Evolutionary conservation across 2,888 invertebrate genomes (phyloP).

Genomic region (Eupithecia subumbrata): DNA sequence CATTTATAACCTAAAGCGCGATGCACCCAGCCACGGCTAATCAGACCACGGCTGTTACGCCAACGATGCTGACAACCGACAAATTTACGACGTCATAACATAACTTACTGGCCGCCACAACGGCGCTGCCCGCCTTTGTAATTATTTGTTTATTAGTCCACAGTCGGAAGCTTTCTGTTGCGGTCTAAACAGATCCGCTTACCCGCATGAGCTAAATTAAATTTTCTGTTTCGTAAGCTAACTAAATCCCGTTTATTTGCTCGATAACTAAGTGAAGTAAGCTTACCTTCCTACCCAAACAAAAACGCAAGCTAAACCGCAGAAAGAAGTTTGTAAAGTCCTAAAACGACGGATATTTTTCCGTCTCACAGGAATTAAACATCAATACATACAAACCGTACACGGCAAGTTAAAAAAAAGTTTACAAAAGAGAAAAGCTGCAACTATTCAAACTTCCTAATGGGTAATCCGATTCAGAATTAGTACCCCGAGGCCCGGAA

Average conservation of each 20-base stretch:
- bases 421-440: constrained; percentile 9
- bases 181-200: constrained; percentile 14
- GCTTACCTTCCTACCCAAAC: background rate
- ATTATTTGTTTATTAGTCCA: constrained; percentile 42
- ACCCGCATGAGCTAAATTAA: background rate
- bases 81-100: constrained; percentile 66
- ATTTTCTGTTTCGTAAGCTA: background rate
- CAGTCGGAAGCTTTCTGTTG: constrained; percentile 25
- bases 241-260: background rate
- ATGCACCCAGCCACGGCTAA: constrained; percentile 34
- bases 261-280: background rate
- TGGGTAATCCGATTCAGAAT: constrained; percentile 15
- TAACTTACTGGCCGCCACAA: constrained; percentile 55
- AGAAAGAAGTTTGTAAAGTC: background rate
- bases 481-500: constrained; percentile 22
- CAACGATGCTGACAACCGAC: constrained; percentile 54
- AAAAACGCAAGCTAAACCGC: background rate
- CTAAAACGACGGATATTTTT: too few relatives aligned
- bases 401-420: constrained; percentile 5
- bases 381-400: background rate
- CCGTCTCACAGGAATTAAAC: background rate
- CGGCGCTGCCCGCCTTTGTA: constrained; percentile 44
- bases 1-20: constrained; percentile 3
- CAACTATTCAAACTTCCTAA: constrained; percentile 27
- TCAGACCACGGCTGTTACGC: constrained; percentile 47